Conservation (phyloP, 64 coral and sea anemone species). For the Pocillopora verrucosa region DNA sequence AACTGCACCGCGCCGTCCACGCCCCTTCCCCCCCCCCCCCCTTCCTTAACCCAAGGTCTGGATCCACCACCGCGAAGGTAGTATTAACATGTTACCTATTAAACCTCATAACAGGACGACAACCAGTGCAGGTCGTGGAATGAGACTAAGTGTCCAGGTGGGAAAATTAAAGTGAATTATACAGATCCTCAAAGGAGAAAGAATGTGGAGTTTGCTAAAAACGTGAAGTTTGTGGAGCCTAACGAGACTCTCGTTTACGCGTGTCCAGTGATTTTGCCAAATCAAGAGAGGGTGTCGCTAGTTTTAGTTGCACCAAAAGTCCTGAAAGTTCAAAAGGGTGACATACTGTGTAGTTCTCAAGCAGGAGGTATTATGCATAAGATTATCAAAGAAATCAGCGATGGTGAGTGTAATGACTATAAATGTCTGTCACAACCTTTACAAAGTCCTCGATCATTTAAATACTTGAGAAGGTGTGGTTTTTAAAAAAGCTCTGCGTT, state of each 20-base stretch:
- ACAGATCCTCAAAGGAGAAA: constrained; percentile 34
- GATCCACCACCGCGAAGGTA: neutral
- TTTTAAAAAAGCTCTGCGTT: too few species aligned
- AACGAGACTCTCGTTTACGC: constrained; percentile 43
- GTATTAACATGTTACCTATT: neutral
- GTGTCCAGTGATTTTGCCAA: constrained; percentile 41
- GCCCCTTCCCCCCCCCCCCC: too few species aligned
- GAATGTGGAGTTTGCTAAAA: constrained; percentile 21
- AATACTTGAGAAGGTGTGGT: too few species aligned
- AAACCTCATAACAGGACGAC: constrained; percentile 10
- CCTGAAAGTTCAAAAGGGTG: constrained; percentile 20
- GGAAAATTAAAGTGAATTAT: constrained; percentile 38
- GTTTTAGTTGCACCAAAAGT: constrained; percentile 37
- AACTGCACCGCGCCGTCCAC: too few species aligned
- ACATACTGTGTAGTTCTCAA: constrained; percentile 53
- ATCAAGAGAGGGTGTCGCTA: neutral
- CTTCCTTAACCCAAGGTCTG: too few species aligned
- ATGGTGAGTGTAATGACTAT: neutral
- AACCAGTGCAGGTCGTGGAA: constrained; percentile 47
- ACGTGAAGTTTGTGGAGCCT: constrained; percentile 57
- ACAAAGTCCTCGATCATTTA: neutral
- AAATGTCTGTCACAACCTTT: neutral
- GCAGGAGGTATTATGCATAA: constrained; percentile 68
- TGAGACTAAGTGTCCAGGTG: too few species aligned
- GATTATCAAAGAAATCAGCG: constrained; percentile 9